These are phyloP conservation scores for Hemistola chrysoprasaria DNA, from an alignment of 2,888 invertebrate species.

Conservation along the genomic window DNA sequence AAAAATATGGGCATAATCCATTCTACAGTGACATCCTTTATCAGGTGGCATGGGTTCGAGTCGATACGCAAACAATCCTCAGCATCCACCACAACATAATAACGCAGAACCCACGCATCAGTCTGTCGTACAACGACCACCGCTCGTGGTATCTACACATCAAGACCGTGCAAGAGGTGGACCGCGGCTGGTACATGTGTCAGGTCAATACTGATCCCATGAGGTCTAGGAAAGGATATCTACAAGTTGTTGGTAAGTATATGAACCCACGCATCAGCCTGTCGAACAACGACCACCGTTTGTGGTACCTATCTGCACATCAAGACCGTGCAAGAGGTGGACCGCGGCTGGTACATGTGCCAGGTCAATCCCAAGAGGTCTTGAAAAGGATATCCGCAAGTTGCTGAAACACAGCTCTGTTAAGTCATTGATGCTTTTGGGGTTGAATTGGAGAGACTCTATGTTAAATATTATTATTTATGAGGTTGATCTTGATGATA, in stretches of 20 bases:
- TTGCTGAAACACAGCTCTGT: no score
- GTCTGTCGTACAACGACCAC: constrained; percentile 93
- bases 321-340: constrained; percentile 92
- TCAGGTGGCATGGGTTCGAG: constrained; percentile 96
- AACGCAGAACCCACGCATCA: constrained; percentile 94
- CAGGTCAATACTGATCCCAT: constrained; percentile 97
- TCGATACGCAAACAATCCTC: constrained; percentile 95
- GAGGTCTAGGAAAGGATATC: constrained; percentile 93
- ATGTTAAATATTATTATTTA: no score
- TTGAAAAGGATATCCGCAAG: constrained; percentile 93
- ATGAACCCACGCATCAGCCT: constrained; percentile 93
- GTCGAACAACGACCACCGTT: constrained; percentile 94
- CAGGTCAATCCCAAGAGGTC: constrained; percentile 97
- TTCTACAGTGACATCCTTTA: no score
- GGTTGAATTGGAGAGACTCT: no score
- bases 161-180: constrained; percentile 92
- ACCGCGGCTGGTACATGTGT: constrained; percentile 96
- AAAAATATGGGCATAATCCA: no score
- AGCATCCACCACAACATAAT: constrained; percentile 96
- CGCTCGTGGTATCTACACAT: constrained; percentile 96
- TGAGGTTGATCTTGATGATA: no score
- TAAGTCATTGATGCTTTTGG: no score
- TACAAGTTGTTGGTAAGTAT: constrained; percentile 96
- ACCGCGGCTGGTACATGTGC: constrained; percentile 96
- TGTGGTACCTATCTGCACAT: constrained; percentile 96